Conservation (phyloP, 1,140 invertebrate genomes). For the Octopus sinensis region DNA sequence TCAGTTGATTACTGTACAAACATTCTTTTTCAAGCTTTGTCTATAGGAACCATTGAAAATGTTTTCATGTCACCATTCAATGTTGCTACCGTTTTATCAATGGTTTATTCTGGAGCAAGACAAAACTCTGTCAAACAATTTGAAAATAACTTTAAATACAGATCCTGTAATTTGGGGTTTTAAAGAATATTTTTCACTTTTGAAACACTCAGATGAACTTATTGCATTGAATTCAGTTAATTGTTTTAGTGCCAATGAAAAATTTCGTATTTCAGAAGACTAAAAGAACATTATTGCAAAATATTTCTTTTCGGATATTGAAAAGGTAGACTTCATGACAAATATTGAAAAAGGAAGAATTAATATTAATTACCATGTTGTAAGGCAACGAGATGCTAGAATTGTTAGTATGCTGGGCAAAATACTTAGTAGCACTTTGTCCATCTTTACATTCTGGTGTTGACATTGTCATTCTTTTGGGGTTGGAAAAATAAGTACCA, state of each 20-base stretch:
- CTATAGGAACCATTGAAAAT: conserved; percentile 59
- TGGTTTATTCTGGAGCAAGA: conserved; percentile 76
- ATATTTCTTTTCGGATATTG: conserved; percentile 18
- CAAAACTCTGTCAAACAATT: conserved; percentile 66
- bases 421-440: too few relatives aligned
- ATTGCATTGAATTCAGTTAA: conserved; percentile 76
- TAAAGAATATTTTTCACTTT: conserved; percentile 65
- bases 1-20: neutral
- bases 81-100: conserved; percentile 74
- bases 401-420: too few relatives aligned
- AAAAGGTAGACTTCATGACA: conserved; percentile 18
- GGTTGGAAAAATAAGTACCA: too few relatives aligned
- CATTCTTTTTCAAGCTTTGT: neutral
- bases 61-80: conserved; percentile 85
- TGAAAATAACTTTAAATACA: neutral
- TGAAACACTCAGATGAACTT: conserved; percentile 60
- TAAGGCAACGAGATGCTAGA: too few relatives aligned
- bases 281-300: conserved; percentile 19
- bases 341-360: conserved; percentile 35
- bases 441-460: too few relatives aligned
- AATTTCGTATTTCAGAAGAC: neutral
- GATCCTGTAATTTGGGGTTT: conserved; percentile 12
- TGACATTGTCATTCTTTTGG: too few relatives aligned
- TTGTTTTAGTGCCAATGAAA: conserved; percentile 67
- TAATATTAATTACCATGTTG: conserved; percentile 30